These are phyloP conservation scores for Hemibagrus wyckioides DNA, from an alignment of 2,113 vertebrate genomes.

Conservation along the genomic window DNA sequence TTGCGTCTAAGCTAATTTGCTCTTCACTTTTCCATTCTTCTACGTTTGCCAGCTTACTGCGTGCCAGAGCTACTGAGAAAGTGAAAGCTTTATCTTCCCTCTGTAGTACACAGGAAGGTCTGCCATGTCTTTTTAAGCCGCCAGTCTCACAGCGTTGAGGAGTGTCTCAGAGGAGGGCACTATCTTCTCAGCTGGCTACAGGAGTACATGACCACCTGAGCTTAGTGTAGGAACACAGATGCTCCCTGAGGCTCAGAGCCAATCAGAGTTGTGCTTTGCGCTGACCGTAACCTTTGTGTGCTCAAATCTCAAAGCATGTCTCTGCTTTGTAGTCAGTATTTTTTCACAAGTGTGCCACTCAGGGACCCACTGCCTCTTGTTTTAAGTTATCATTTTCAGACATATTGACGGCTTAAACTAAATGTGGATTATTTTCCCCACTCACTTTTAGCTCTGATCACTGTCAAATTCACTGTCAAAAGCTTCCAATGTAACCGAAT, in stretches of 20 bases:
- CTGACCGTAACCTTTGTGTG: conserved; percentile 6
- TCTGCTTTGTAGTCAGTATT: conserved; percentile 25
- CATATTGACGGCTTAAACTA: background rate
- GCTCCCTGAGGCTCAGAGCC: conserved; percentile 34
- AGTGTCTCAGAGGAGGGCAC: conserved; percentile 1
- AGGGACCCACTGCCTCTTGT: conserved; percentile 8
- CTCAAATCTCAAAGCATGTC: conserved; percentile 15
- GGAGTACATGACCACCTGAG: conserved; percentile 13
- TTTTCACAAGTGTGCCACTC: conserved; percentile 16
- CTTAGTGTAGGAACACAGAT: conserved; percentile 28
- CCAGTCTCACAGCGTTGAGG: conserved; percentile 7
- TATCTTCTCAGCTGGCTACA: conserved; percentile 11
- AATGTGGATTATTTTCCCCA: background rate
- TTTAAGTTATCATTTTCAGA: conserved; percentile 18
- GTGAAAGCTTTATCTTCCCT: conserved; percentile 1
- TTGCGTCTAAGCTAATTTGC: background rate
- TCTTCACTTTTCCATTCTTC: background rate
- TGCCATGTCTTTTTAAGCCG: conserved; percentile 14
- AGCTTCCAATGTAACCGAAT: background rate
- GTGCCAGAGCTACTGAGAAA: background rate
- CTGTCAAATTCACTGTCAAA: background rate
- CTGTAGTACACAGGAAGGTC: background rate
- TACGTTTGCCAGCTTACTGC: background rate
- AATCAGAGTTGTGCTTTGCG: conserved; percentile 29
- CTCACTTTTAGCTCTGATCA: conserved; percentile 6